Evolutionary conservation across 2,113 vertebrate genomes (phyloP).

Genomic region (Ploceus nigricollis): DNA sequence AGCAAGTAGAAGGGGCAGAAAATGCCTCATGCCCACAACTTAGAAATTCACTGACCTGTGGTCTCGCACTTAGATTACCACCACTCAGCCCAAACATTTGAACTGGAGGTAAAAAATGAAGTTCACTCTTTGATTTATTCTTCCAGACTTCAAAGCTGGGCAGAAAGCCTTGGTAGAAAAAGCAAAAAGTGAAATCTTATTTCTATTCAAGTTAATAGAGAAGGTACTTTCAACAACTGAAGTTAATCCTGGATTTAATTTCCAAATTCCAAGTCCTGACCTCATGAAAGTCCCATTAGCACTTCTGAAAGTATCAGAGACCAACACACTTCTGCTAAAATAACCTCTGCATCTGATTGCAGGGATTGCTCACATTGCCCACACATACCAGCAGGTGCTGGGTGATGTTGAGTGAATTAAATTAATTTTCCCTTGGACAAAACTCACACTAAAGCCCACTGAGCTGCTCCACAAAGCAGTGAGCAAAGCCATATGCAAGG

Average conservation of each 20-base stretch:
- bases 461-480: background rate
- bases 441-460: fast-evolving
- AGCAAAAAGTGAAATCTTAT: background rate
- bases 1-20: background rate
- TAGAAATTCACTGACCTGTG: background rate
- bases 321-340: background rate
- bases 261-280: background rate
- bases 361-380: background rate
- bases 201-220: background rate
- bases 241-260: background rate
- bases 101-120: background rate
- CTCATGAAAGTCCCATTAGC: background rate
- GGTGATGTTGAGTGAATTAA: background rate
- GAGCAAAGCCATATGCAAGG: background rate
- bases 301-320: background rate
- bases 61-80: background rate
- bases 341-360: background rate
- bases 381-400: fast-evolving
- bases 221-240: background rate
- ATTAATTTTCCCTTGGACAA: background rate
- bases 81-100: background rate
- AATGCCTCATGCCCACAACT: background rate
- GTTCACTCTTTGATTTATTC: background rate
- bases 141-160: background rate
- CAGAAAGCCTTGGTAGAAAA: background rate